These are phyloP conservation scores for Mimumesa dahlbomi DNA, from an alignment of 2,888 invertebrate genomes.

Conservation along the genomic window DNA sequence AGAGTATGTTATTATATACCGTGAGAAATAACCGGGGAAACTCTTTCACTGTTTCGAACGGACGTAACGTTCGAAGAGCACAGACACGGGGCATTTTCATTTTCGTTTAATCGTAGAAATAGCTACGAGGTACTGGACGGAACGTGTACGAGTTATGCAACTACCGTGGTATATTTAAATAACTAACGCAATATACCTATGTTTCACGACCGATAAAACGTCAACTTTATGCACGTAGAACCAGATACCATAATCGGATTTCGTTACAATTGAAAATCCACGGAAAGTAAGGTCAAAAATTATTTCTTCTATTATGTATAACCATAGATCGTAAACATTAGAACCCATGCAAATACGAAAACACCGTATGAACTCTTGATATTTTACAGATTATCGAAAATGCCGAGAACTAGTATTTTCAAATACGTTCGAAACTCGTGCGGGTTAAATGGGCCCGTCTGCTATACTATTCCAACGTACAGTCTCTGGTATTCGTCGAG, in stretches of 20 bases:
- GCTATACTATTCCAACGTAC: background rate
- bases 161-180: constrained; percentile 25
- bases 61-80: background rate
- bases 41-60: too few species aligned
- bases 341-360: too few species aligned
- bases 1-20: background rate
- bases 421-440: constrained; percentile 52
- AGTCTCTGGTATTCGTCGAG: background rate
- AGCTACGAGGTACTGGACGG: constrained; percentile 16
- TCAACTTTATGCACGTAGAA: background rate
- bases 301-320: too few species aligned
- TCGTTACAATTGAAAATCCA: background rate
- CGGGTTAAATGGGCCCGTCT: constrained; percentile 4
- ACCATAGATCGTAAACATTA: too few species aligned
- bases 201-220: constrained; percentile 22
- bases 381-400: too few species aligned
- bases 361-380: too few species aligned
- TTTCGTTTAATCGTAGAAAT: background rate
- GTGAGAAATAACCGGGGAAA: background rate
- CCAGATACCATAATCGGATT: too few species aligned
- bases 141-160: constrained; percentile 31
- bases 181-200: constrained; percentile 3
- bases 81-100: background rate
- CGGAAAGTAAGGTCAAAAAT: too few species aligned
- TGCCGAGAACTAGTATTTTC: background rate